phyloP scores from a whole-genome alignment of 2,113 vertebrate species.

The Neolamprologus kungweensis region DNA sequence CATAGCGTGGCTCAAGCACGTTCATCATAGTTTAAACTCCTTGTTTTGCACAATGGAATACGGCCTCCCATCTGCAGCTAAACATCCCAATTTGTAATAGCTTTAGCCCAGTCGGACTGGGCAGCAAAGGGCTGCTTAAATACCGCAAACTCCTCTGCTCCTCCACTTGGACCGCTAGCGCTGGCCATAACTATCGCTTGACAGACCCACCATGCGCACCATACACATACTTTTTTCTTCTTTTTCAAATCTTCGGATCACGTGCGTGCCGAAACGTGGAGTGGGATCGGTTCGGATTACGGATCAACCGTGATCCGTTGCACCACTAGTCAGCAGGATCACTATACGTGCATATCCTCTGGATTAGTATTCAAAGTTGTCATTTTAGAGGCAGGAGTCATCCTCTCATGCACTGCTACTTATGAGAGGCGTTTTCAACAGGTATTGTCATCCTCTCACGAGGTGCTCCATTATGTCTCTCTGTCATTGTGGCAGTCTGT shows the following conservation, averaged over 20 bases:
- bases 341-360: not conserved
- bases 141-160: no score
- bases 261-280: fast-evolving
- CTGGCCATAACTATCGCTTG: not conserved
- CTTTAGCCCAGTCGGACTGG: fast-evolving
- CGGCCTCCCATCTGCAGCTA: no score
- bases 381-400: not conserved
- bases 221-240: not conserved
- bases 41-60: fast-evolving
- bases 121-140: no score
- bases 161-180: no score
- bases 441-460: not conserved
- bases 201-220: not conserved
- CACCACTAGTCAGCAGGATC: not conserved
- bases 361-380: not conserved
- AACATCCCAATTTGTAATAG: fast-evolving
- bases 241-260: fast-evolving
- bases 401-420: not conserved
- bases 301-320: not conserved
- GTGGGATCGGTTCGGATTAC: not conserved
- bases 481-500: not conserved
- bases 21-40: fast-evolving
- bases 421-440: not conserved
- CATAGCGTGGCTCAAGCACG: not conserved
- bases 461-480: not conserved